A percentile compares a stretch with the other conserved stretches of the same genome.
Evolutionary conservation across 2,797 vertebrate species (phyloP).

Genomic region (Protonibea diacanthus): DNA sequence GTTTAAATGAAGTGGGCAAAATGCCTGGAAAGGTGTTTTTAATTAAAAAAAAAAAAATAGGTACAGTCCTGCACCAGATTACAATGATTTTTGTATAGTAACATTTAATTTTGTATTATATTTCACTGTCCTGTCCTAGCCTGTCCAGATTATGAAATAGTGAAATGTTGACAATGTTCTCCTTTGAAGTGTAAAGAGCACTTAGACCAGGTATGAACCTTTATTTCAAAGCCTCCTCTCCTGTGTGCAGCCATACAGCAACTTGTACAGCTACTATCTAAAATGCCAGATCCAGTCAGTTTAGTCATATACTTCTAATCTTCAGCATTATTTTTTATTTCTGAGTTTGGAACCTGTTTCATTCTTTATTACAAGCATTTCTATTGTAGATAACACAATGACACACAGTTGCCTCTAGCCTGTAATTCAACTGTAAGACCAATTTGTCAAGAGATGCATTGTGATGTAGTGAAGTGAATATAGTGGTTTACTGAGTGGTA

Average conservation of each 20-base stretch:
- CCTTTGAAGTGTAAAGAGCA: neutral
- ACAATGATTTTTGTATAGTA: neutral
- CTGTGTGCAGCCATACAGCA: neutral
- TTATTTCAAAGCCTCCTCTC: conserved; percentile 13
- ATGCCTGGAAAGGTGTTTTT: neutral
- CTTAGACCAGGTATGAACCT: neutral
- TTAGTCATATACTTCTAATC: neutral
- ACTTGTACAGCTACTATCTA: neutral
- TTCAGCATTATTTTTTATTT: neutral
- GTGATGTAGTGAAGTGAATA: conserved; percentile 53
- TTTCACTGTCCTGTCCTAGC: neutral
- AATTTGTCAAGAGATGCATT: conserved; percentile 42
- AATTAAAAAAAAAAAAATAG: neutral
- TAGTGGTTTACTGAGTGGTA: conserved; percentile 50
- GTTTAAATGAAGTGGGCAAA: neutral
- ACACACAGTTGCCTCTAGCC: neutral
- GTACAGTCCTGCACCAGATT: neutral
- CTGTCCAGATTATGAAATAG: neutral
- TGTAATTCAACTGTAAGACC: conserved; percentile 24
- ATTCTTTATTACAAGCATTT: conserved; percentile 25
- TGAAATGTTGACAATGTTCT: conserved; percentile 3
- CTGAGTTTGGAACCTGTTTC: conserved; percentile 7
- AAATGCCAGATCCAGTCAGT: neutral
- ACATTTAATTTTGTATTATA: neutral
- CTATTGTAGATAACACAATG: neutral